Evolutionary conservation across 2,888 invertebrate species (phyloP), one percentile per base, ranked within the genome.

Genomic region (Odontocolon sp.): DNA sequence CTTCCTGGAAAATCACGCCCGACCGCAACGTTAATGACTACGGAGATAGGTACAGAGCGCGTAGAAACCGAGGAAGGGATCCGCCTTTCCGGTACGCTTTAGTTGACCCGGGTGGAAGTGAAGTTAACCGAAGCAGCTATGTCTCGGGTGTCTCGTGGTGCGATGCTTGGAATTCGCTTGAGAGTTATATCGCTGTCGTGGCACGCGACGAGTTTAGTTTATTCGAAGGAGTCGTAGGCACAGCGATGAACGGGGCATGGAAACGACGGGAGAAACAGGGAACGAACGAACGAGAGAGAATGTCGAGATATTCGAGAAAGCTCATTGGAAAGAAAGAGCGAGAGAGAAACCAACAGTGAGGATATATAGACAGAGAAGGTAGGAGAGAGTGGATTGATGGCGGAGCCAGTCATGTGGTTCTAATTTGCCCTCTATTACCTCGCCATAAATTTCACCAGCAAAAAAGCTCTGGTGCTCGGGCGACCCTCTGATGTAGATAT

Each of bases 371-470:
- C 9, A 4, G 52, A 50, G 59, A 28, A 38, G n/a, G 47, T 59
- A 38, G 56, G 23, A 56, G 50, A 28, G 74, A 61, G 66, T 81
- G 84, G 85, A 85, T 85, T 84, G 82, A 85, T 85, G 84, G 85
- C 69, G 72, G 54, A 80, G 78, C 82, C 82, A 80, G 85, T 85
- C 85, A 83, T 85, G 86, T 84, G 85, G 78, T 85, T 84, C 85
- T 85, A 86, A 85, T 85, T 86, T 84, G 83, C 84, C 83, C 82
- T 85, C 85, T 82, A 85, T 85, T 86, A 86, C 80, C 83, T 80
- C 79, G 81, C 83, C 83, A 85, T 86, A 85, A 86, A 85, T 85
- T 84, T 80, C 70, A 59, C 42, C 54, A 52, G 63, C 68, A 79
- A 86, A 85, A 86, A 82, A 67, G 54, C 42, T 31, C 66, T 14